phyloP scores from a whole-genome alignment of 2,797 vertebrate species.

The Ptychobarbus kaznakovi region DNA sequence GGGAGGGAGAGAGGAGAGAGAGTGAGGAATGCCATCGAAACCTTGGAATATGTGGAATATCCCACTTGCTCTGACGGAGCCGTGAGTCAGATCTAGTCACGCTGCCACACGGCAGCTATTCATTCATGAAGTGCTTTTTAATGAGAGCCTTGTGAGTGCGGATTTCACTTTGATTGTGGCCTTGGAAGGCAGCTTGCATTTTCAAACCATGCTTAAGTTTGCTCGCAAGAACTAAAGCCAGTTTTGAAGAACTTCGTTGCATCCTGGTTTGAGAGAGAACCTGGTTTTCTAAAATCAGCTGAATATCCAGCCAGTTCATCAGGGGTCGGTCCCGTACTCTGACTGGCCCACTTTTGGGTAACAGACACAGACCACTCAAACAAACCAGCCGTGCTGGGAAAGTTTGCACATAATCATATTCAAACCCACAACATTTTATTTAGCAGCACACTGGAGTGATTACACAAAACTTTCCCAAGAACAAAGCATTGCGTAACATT shows the following conservation, averaged over 20 bases:
- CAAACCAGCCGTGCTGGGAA: constrained; percentile 52
- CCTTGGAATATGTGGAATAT: constrained; percentile 37
- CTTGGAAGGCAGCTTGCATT: constrained; percentile 66
- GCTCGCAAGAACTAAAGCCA: constrained; percentile 61
- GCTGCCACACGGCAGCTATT: constrained; percentile 42
- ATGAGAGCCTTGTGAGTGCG: constrained; percentile 69
- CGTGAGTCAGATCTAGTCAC: constrained; percentile 43
- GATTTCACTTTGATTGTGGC: constrained; percentile 72
- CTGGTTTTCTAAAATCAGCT: neutral
- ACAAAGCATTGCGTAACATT: constrained; percentile 63
- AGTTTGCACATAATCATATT: constrained; percentile 47
- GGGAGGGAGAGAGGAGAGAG: neutral
- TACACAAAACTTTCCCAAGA: constrained; percentile 55
- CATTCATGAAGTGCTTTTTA: constrained; percentile 68
- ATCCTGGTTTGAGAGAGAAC: constrained; percentile 9
- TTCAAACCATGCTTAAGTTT: constrained; percentile 52
- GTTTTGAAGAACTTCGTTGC: constrained; percentile 69
- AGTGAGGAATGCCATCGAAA: constrained; percentile 27
- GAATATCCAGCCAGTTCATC: constrained; percentile 38
- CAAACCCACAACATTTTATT: constrained; percentile 52
- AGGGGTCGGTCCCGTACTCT: constrained; percentile 43
- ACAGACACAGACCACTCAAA: constrained; percentile 30
- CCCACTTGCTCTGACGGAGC: constrained; percentile 36
- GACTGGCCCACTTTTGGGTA: neutral
- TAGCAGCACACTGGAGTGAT: constrained; percentile 53